Conservation (phyloP, 2,113 vertebrate genomes). For the Trichomycterus rosablanca region DNA sequence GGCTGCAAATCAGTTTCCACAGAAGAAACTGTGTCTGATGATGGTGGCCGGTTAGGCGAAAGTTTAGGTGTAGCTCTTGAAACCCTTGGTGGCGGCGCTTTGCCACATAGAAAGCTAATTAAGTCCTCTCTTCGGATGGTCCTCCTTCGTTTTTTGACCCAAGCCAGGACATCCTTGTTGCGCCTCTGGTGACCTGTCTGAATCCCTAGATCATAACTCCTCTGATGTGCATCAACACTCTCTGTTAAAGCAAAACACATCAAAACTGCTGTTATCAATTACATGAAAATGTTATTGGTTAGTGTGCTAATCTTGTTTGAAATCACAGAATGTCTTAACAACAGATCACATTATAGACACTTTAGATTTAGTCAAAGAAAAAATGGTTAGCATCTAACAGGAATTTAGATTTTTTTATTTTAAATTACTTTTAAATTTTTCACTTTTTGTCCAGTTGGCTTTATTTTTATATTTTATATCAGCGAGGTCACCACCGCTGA, state of each 20-base stretch:
- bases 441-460: no score
- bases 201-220: constrained; percentile 94
- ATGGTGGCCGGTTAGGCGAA: constrained; percentile 84
- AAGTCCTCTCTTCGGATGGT: constrained; percentile 96
- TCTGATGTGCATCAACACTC: constrained; percentile 89
- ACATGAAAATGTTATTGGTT: no score
- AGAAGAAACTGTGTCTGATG: constrained; percentile 88
- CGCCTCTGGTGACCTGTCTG: constrained; percentile 93
- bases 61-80: constrained; percentile 88
- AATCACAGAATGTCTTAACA: no score
- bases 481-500: no score
- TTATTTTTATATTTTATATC: no score
- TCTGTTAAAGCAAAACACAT: constrained; percentile 66
- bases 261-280: no score
- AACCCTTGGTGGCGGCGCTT: constrained; percentile 90
- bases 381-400: no score
- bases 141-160: constrained; percentile 97
- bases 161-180: constrained; percentile 96
- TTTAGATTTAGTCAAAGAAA: no score
- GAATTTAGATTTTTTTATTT: no score
- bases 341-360: no score
- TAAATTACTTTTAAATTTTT: no score
- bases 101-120: constrained; percentile 98
- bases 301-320: background rate
- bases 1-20: constrained; percentile 98